Evolutionary conservation across 2,888 invertebrate genomes (phyloP), one percentile per base, ranked within the genome.

Genomic region (Patella depressa): DNA sequence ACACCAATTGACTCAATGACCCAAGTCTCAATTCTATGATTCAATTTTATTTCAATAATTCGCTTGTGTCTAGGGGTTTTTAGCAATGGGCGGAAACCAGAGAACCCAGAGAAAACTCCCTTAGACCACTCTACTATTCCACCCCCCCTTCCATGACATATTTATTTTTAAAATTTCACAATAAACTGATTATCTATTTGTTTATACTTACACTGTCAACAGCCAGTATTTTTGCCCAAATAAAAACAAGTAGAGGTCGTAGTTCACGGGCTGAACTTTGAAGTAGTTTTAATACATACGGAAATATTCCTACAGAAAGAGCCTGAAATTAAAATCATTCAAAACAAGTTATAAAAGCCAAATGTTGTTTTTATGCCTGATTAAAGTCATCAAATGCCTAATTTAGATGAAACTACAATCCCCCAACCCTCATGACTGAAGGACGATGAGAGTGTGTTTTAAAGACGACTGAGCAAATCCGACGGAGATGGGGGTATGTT

Each of bases 191-290:
- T 45, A 9, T 1, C 7, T 45, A 7, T 45, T 9, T 45, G 45
- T 45, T 19, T 53, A 79, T 71, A 93, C 94, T 94, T 89, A 96
- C 97, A 91, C 95, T 95, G 91, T 99, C 99, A 7, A 98, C 97
- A 54, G 98, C 98, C 78, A 99, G 93, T 87, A 99, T 98, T 93
- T 98, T 98, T 24, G 99, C 98, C 99, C 99, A 99, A 86, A 99
- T 98, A 92, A 98, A 98, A 71, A 99, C 98, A 86, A 99, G 94
- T 80, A 98, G 94, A 11, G 98, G 96, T 78, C 98, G 93, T 85
- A 99, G 93, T 91, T 99, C 99, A 86, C 95, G 94, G 3, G 98
- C 98, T 82, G 96, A 96, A 86, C 98, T 98, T 93, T 99, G 99
- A 86, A 99, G 93, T 85, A 99, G 93, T 92, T 98, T 98, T 77